These are phyloP conservation scores for Ophion ellenae DNA, from an alignment of 2,888 invertebrate genomes.

Conservation along the genomic window DNA sequence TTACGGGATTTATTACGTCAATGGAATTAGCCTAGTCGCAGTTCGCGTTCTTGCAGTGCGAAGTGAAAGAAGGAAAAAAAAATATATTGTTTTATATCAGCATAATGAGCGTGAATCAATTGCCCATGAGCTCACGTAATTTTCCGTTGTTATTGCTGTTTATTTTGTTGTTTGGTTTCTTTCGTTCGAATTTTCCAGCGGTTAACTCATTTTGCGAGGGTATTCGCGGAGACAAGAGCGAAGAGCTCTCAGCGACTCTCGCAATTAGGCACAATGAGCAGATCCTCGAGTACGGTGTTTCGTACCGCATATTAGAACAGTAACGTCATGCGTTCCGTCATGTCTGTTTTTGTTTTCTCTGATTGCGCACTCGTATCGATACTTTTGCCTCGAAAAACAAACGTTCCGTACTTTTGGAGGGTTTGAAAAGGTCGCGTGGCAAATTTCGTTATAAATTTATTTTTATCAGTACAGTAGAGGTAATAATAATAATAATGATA, in stretches of 20 bases:
- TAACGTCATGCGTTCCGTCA: constrained; percentile 24
- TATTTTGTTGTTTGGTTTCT: background rate
- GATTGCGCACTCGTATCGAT: background rate
- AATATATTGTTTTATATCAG: too few species aligned
- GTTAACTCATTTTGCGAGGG: constrained; percentile 14
- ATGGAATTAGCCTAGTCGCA: too few species aligned
- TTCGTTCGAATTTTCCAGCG: constrained; percentile 35
- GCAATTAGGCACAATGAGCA: constrained; percentile 58
- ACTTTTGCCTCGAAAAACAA: background rate
- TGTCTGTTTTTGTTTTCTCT: background rate
- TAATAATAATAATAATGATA: too few species aligned
- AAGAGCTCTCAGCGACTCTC: constrained; percentile 15
- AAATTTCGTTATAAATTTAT: too few species aligned
- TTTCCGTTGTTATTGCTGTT: too few species aligned
- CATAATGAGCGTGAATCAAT: too few species aligned
- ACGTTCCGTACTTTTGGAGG: background rate
- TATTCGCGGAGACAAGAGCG: constrained; percentile 13
- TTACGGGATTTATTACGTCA: too few species aligned
- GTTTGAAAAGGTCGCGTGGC: too few species aligned
- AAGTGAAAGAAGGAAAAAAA: too few species aligned
- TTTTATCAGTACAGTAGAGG: too few species aligned
- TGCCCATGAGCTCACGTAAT: too few species aligned
- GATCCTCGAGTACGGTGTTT: constrained; percentile 31
- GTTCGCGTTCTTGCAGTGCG: too few species aligned
- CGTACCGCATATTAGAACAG: constrained; percentile 38